Base-by-base conservation (phyloP, 2,888 invertebrate genomes). In the Cosmia pyralina region DNA sequence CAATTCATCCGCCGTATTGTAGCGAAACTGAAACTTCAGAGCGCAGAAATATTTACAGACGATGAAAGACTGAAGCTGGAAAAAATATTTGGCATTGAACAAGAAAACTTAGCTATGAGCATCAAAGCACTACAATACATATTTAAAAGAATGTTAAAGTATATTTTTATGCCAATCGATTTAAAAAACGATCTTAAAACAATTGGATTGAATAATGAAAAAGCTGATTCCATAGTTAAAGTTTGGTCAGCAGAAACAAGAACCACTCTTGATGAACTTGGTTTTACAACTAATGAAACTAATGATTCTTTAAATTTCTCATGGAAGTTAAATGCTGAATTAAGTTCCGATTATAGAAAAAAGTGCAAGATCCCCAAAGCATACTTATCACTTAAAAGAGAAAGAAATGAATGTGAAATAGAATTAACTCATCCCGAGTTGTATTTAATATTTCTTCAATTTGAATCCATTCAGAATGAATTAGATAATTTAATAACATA, bases 381-480 rank as follows among this genome's bases (percentile, higher is more conserved):
- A 13, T 96, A 96, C 78, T 69, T 96, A 69, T 87, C 90, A 64
- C 70, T 95, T 28, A 77, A 85, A 59, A 82, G 83, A 65, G 86
- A 89, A 67, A 87, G 86, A 48, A 82, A 87, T 75, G 88, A 91
- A 75, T 88, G 88, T 65, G 94, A 95, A 85, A 88, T 95, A 67
- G 96, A 96, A 90, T 77, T 95, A 28, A 93, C 93, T n/a, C 95
- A 94, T 87, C 81, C 93, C 28, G 95, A 96, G 82, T 86, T 96
- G 11, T 92, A 96, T 87, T 92, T 93, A 58, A 87, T 95, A 74
- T 96, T 93, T 87, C 86, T 95, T 19, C 95, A 96, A 85, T 91
- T 95, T 88, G 96, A 96, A 87, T 90, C 92, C 1, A 91, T 96
- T 72, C 96, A 96, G 87, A 94, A 92, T 92, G 95, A 96, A 88